Evolutionary conservation across 2,888 invertebrate genomes (phyloP).

Genomic region (Loripinus fragilis): DNA sequence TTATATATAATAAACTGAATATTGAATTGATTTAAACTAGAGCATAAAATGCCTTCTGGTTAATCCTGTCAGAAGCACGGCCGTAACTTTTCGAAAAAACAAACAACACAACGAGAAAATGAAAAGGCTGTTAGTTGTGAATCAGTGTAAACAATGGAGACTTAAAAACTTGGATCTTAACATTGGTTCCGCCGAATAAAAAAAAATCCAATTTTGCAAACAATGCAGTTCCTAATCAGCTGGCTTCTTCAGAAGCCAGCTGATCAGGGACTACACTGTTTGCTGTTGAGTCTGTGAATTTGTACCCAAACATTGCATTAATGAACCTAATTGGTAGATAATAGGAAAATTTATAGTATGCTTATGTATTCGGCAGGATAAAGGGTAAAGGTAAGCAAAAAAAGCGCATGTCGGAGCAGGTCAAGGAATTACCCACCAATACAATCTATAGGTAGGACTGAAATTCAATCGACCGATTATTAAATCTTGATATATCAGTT

Average conservation of each 20-base stretch:
- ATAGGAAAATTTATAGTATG: no score
- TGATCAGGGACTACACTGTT: no score
- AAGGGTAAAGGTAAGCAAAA: neutral
- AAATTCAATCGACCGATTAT: conserved; percentile 17
- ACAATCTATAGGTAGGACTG: conserved; percentile 10
- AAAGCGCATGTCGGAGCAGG: conserved; percentile 6
- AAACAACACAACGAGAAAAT: neutral
- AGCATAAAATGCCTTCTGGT: neutral
- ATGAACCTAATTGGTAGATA: no score
- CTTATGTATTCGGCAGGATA: no score
- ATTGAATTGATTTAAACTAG: neutral
- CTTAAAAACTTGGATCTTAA: conserved; percentile 15
- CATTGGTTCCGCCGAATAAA: no score
- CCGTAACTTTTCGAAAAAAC: neutral
- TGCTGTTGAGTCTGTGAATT: no score
- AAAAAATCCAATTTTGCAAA: no score
- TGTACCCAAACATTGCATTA: no score
- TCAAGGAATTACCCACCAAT: neutral
- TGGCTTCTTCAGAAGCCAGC: no score
- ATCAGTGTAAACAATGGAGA: conserved; percentile 2
- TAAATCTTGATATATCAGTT: conserved; percentile 17
- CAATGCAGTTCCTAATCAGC: no score
- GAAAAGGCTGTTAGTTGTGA: conserved; percentile 8
- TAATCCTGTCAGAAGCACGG: neutral
- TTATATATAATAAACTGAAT: no score